These are phyloP conservation scores for Petrocephalus sullivani DNA, from an alignment of 2,797 vertebrate species.

Conservation along the genomic window DNA sequence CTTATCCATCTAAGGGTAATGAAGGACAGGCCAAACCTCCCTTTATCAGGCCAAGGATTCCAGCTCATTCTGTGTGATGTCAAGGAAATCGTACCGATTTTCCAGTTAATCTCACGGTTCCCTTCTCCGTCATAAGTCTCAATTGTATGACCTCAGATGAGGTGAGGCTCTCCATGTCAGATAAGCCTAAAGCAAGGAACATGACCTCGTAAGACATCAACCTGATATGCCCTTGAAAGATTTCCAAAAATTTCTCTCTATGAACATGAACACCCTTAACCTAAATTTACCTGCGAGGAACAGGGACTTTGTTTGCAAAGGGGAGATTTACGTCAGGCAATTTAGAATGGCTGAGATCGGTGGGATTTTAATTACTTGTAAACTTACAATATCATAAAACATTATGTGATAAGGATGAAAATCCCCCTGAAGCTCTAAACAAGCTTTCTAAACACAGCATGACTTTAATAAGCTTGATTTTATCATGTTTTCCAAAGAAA, in stretches of 20 bases:
- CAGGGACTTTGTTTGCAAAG: not conserved
- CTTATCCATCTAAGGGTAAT: not conserved
- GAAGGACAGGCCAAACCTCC: not conserved
- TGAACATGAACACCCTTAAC: not conserved
- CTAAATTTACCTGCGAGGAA: not conserved
- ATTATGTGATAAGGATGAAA: not conserved
- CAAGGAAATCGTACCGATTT: not conserved
- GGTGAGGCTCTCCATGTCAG: not conserved
- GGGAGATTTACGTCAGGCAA: not conserved
- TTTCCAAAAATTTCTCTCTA: not conserved
- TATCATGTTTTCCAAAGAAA: not conserved
- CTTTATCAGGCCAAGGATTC: not conserved
- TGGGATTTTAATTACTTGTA: not conserved
- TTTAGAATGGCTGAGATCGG: not conserved
- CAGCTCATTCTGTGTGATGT: constrained; percentile 5
- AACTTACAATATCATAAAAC: constrained; percentile 2
- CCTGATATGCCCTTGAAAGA: not conserved
- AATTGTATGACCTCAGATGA: not conserved
- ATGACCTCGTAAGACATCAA: not conserved
- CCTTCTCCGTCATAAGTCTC: not conserved
- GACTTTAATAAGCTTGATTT: constrained; percentile 6
- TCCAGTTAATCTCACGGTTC: not conserved
- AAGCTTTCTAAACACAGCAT: not conserved
- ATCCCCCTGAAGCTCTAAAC: not conserved
- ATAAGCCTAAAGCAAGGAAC: not conserved